phyloP scores from a whole-genome alignment of 2,797 vertebrate species.

The Falco cherrug region DNA sequence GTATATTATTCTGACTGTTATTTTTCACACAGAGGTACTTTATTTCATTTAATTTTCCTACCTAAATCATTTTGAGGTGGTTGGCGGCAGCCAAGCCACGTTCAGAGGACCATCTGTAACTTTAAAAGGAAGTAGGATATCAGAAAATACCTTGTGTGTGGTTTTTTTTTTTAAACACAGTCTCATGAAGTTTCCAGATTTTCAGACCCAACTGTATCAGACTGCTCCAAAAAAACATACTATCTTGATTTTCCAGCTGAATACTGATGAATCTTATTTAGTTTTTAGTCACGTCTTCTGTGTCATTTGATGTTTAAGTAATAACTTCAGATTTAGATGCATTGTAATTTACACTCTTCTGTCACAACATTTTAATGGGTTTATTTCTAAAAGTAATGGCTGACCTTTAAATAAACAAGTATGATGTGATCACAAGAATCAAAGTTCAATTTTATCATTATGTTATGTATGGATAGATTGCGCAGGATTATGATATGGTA shows the following conservation, averaged over 20 bases:
- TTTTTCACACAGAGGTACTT: background rate
- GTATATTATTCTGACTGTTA: background rate
- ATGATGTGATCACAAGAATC: background rate
- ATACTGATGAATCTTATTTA: background rate
- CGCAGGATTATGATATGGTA: background rate
- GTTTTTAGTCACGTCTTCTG: background rate
- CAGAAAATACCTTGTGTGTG: background rate
- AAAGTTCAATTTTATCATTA: slow-evolving; percentile 12
- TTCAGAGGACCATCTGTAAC: background rate
- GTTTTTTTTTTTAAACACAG: background rate
- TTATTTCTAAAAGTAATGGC: slow-evolving; percentile 9
- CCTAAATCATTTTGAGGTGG: background rate
- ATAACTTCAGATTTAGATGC: background rate
- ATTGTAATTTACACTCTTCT: background rate
- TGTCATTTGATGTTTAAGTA: background rate
- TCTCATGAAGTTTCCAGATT: background rate
- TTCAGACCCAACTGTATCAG: background rate
- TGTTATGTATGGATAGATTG: background rate
- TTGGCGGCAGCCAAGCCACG: background rate
- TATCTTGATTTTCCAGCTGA: background rate
- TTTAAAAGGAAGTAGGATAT: background rate
- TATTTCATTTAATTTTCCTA: background rate
- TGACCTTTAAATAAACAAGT: slow-evolving; percentile 47
- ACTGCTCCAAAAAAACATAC: background rate
- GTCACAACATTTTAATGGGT: slow-evolving; percentile 15